Conservation (phyloP, 2,888 invertebrate genomes). For the Cataglyphis albicans region DNA sequence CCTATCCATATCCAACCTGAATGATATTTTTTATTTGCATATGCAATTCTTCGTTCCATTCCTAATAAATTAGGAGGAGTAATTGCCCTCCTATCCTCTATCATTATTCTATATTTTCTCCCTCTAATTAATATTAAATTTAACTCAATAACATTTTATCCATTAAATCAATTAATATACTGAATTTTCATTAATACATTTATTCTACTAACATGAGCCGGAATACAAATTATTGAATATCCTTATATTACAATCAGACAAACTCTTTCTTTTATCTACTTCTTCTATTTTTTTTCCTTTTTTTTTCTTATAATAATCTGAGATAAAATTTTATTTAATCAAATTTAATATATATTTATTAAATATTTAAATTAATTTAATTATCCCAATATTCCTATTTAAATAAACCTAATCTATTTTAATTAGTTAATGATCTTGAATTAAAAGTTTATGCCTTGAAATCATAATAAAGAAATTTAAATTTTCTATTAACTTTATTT, state of each 20-base stretch:
- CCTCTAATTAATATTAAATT: conserved; percentile 87
- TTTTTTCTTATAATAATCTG: not conserved
- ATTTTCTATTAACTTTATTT: not conserved
- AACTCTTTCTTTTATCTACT: conserved; percentile 78
- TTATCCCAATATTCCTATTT: too few species aligned
- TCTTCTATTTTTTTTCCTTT: too few species aligned
- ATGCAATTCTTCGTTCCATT: conserved; percentile 89
- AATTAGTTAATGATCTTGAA: not conserved
- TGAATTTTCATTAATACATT: conserved; percentile 88
- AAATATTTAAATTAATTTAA: too few species aligned
- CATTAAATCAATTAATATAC: conserved; percentile 88
- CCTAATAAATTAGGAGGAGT: conserved; percentile 94
- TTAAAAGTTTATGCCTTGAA: not conserved
- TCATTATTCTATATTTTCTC: conserved; percentile 86
- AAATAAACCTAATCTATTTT: too few species aligned
- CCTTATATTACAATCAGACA: conserved; percentile 89
- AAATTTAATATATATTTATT: not conserved
- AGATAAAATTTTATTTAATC: not conserved
- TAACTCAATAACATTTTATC: conserved; percentile 85
- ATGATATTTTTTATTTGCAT: conserved; percentile 90
- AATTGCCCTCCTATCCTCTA: conserved; percentile 86
- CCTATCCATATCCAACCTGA: conserved; percentile 93
- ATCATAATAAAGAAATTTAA: not conserved
- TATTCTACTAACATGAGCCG: conserved; percentile 91
- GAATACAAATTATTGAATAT: conserved; percentile 90